These are phyloP conservation scores for Steatornis caripensis DNA, from an alignment of 2,113 vertebrate genomes.

Conservation along the genomic window DNA sequence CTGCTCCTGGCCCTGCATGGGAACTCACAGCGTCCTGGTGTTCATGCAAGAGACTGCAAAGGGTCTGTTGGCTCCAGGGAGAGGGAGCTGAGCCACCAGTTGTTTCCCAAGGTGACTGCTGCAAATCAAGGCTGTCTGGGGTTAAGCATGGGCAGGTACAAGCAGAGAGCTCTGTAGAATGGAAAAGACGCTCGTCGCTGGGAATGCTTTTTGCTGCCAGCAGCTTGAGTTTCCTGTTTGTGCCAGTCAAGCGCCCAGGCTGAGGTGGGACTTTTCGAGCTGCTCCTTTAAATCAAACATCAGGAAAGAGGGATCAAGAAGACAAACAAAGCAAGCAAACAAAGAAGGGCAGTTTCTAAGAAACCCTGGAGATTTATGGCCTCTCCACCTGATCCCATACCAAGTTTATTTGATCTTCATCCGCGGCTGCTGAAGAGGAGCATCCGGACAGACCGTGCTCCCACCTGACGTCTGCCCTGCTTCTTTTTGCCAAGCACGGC, in stretches of 20 bases:
- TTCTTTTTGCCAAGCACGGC: neutral
- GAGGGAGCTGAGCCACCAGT: neutral
- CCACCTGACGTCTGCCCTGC: neutral
- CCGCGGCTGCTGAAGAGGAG: neutral
- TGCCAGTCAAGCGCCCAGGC: neutral
- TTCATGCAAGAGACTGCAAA: neutral
- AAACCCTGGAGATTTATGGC: neutral
- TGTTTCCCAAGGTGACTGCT: neutral
- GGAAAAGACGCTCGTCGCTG: neutral
- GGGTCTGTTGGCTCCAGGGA: neutral
- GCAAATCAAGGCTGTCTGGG: neutral
- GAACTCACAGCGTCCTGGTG: accelerated
- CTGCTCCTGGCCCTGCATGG: neutral
- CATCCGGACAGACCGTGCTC: neutral
- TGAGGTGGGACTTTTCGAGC: neutral
- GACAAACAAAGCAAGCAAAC: neutral
- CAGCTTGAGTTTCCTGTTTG: neutral
- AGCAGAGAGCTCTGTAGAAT: neutral
- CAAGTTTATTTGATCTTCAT: neutral
- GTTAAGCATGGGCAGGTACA: neutral
- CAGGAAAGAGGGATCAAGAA: neutral
- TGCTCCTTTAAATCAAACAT: conserved; percentile 1
- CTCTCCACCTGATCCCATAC: neutral
- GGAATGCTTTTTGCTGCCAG: neutral
- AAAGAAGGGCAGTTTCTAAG: neutral